Base-by-base conservation (phyloP, 2,113 vertebrate species). In the Ictidomys tridecemlineatus region DNA sequence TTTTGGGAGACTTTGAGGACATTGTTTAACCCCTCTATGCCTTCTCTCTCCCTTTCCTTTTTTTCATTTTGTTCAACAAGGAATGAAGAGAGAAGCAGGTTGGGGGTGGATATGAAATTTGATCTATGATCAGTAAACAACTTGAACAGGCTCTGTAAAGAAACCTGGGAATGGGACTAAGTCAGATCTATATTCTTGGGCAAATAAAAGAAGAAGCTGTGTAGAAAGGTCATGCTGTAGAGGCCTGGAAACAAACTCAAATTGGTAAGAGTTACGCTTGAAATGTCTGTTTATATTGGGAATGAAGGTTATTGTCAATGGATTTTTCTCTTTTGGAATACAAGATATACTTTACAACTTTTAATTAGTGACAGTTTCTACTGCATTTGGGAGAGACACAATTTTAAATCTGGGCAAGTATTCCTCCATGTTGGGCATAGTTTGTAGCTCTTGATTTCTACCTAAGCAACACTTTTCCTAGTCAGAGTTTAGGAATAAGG, bases 401-500 rank as follows among this genome's bases (percentile, higher is more conserved):
- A 0, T 85, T 94, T 95, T 93, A 80, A 94, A 89, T 73, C 1
- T 79, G 51, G 83, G 74, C 63, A 91, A 85, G 12, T 39, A 32
- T 84, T 96, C 58, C 34, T 97, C 13, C 58, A 1, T 51, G 6
- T 74, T 80, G 42, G 34, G 8, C 22, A 63, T 63, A 70, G n/a
- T 37, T 86, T 76, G 7, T 61, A 83, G 48, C 37, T 79, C 16
- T 94, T 91, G 32, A 78, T 95, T 87, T 94, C 58, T 89, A 56
- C 42, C 32, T 96, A 84, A 63, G 26, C 56, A 89, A 42, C 5
- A 45, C 1, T 45, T 39, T 84, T 9, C 26, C 61, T 80, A 95
- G 69, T 67, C 16, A 56, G 4, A 96, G 48, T 89, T 95, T 89
- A 70, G 20, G 17, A 94, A 78, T 84, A 28, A 79, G 32, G 9